Evolutionary conservation across 1,140 invertebrate species (phyloP).

Genomic region (Chelonus insularis): DNA sequence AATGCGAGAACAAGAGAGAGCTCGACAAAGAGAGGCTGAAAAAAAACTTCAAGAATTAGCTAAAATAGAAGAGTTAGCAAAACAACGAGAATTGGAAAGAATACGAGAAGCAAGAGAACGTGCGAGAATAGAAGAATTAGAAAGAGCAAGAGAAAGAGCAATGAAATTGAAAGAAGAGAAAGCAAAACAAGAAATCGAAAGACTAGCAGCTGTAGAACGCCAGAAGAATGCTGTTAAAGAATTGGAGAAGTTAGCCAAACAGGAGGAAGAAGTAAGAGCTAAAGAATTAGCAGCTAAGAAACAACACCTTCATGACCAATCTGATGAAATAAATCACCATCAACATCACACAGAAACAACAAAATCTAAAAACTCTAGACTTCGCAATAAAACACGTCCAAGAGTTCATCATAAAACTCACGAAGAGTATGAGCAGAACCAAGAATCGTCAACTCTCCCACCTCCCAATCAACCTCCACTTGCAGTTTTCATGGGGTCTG

Average conservation of each 20-base stretch:
- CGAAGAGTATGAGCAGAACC: constrained; percentile 22
- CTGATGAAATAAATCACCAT: constrained; percentile 18
- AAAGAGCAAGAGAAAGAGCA: constrained; percentile 37
- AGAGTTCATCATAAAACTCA: background rate
- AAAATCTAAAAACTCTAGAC: constrained; percentile 18
- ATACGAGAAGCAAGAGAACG: constrained; percentile 47
- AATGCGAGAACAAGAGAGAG: constrained; percentile 46
- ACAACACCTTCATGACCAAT: background rate
- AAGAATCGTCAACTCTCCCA: constrained; percentile 34
- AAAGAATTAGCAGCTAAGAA: constrained; percentile 22
- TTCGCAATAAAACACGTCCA: constrained; percentile 15
- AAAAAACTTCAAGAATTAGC: constrained; percentile 50
- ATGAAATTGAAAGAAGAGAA: constrained; percentile 36
- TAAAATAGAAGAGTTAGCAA: constrained; percentile 46
- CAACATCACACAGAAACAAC: constrained; percentile 18
- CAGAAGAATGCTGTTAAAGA: constrained; percentile 29
- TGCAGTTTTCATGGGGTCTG: constrained; percentile 73
- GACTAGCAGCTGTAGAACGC: constrained; percentile 27
- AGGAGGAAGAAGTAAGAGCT: constrained; percentile 28
- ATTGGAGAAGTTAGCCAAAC: constrained; percentile 21
- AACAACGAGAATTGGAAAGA: constrained; percentile 46
- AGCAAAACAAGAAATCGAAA: constrained; percentile 31
- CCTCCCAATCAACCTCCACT: constrained; percentile 78
- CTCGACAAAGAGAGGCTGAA: constrained; percentile 48
- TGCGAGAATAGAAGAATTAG: constrained; percentile 40